Evolutionary conservation across 1,140 invertebrate species (phyloP), one percentile per base, ranked within the genome.

Genomic region (Proctacanthus coquilletti): DNA sequence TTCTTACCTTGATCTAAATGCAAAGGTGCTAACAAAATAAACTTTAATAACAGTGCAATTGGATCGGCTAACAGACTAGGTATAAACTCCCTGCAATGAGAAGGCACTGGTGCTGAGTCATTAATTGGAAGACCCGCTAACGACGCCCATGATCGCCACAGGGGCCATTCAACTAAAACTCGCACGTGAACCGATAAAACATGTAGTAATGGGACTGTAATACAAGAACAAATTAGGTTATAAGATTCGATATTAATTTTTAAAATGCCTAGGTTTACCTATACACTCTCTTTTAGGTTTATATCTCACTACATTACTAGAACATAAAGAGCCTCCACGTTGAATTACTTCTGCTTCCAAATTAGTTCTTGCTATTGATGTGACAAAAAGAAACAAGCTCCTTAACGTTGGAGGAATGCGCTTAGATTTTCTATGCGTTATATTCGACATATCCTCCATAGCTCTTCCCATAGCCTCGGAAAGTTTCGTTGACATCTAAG

Each of bases 391-490:
- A 49, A 91, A 80, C 20, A 91, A 67, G 53, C 77, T 81, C 49
- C 86, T 75, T 33, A 72, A 72, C 50, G 73, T 74, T 38, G 76
- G 70, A 14, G 72, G 72, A 11, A 50, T 39, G 19, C 49, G 51
- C 33, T 60, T 60, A 17, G 46, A 49, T 38, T 60, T 60, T 9
- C 56, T 47, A 43, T 60, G 50, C 11, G 84, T 87, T 39, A 59
- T 58, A 52, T 74, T 77, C 4, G 84, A 86, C 72, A 96, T 83
- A 52, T 92, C 85, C 59, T 93, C 86, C 84, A 94, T 89, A n/a
- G 84, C 77, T 53, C 80, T 81, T 18, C 72, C 73, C 72, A 87
- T 86, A 27, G 82, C 81, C 48, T 80, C 72, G 3, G 75, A 72
- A 13, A 87, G 65, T 49, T 74, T 75, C 5, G 77, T 75, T 9